Base-by-base conservation (phyloP, 1,140 invertebrate species). In the Dermatophagoides farinae region DNA sequence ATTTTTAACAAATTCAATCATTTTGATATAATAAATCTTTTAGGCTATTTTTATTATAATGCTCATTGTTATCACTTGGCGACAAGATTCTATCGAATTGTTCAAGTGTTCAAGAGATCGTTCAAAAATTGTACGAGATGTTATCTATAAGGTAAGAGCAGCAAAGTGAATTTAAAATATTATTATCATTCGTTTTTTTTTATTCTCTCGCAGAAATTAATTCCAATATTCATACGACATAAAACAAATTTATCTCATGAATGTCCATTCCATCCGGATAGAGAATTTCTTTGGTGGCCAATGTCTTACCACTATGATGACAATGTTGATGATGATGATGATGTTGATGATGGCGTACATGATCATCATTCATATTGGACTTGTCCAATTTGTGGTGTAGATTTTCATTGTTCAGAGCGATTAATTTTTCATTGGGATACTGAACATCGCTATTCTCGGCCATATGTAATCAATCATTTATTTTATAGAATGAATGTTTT, bases 401-500 rank as follows among this genome's bases (percentile, higher is more conserved):
- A 83, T 39, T 93, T 95, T 71, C 83, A 85, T 70, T 82, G 86
- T 67, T 87, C 92, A 70, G 80, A 82, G 71, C 84, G 84, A 71
- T 75, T 95, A 63, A 88, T 91, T 71, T 76, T 79, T 61, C 89
- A 95, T 72, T 89, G 92, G 76, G 86, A 88, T 74, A 84, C 83
- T 72, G 80, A 85, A 66, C 89, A 95, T 74, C 81, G 81, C 72
- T 80, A 81, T 31, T 31, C 31, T 31, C 31, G 31, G 8, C 31
- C 31, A 31, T 31, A 68, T 78, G 84, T 11, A 16, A 55, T 20
- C 4, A 39, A 41, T 14, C 14, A n/a, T 39, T 11, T 20, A 39
- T 25, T 55, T 6, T 55, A 25, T 10, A 22, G 10, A 40, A 52
- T 8, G 31, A 46, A 50, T 49, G 40, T 58, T 62, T 22, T 63